phyloP scores from a whole-genome alignment of 2,113 vertebrate genomes.

The Casuarius casuarius region DNA sequence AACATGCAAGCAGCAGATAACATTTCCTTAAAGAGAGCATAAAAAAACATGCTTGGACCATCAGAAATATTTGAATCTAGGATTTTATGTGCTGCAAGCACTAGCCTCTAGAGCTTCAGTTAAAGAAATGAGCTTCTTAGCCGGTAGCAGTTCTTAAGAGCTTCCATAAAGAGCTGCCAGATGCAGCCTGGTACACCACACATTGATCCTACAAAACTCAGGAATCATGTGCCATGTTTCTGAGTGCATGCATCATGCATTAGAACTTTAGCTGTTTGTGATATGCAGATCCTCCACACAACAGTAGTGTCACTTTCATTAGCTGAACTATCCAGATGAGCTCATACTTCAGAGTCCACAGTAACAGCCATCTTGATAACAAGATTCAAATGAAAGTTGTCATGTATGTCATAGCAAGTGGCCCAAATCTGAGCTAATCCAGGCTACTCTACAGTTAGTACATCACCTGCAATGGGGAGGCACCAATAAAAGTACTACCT shows the following conservation, averaged over 20 bases:
- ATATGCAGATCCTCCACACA: not conserved
- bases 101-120: not conserved
- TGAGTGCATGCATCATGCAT: not conserved
- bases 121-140: not conserved
- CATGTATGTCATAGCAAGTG: not conserved
- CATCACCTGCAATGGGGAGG: not conserved
- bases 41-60: not conserved
- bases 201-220: not conserved
- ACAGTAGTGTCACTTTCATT: not conserved
- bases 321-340: not conserved
- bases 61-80: fast-evolving
- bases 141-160: not conserved
- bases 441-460: not conserved
- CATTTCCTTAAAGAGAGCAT: not conserved
- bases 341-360: not conserved
- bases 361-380: not conserved
- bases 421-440: not conserved
- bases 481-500: not conserved
- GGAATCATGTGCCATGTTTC: not conserved
- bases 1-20: not conserved
- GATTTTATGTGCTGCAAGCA: not conserved
- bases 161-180: not conserved
- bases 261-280: not conserved
- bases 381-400: not conserved
- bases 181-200: not conserved